A percentile compares a stretch with the other conserved stretches of the same genome.
Evolutionary conservation across 2,888 invertebrate genomes (phyloP).

Genomic region (Heliconius ismenius): DNA sequence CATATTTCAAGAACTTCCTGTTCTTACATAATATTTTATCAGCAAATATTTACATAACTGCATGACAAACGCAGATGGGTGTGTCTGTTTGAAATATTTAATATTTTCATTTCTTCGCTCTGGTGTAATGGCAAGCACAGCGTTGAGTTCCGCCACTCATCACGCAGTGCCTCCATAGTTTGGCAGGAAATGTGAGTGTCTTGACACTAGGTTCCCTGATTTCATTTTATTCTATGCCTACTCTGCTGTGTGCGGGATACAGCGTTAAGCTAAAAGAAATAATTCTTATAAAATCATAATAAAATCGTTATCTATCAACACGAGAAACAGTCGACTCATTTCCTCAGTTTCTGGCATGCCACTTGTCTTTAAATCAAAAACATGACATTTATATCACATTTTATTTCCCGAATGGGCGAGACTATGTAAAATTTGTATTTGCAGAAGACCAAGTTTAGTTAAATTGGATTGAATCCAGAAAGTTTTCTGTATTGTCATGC

Average conservation of each 20-base stretch:
- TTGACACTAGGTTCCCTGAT: no score
- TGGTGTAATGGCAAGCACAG: not conserved
- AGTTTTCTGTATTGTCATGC: slow-evolving; percentile 30
- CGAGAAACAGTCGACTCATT: not conserved
- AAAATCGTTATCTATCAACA: not conserved
- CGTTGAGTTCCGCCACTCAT: not conserved
- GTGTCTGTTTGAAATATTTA: not conserved
- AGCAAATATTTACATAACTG: not conserved
- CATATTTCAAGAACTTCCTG: not conserved
- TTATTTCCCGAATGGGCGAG: slow-evolving; percentile 16
- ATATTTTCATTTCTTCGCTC: not conserved
- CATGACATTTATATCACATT: slow-evolving; percentile 26
- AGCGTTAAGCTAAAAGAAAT: not conserved
- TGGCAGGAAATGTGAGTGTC: no score
- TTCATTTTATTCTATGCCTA: no score
- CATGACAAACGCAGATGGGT: no score
- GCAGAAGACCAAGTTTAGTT: slow-evolving; percentile 28
- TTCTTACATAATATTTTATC: not conserved
- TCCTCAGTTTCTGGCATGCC: slow-evolving; percentile 10
- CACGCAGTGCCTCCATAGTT: not conserved
- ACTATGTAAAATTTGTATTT: slow-evolving; percentile 33
- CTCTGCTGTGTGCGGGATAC: not conserved
- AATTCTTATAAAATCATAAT: not conserved
- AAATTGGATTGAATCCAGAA: slow-evolving; percentile 36
- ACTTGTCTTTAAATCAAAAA: slow-evolving; percentile 26